These are phyloP conservation scores for Ferrisia virgata DNA, from an alignment of 2,888 invertebrate species.

Conservation along the genomic window DNA sequence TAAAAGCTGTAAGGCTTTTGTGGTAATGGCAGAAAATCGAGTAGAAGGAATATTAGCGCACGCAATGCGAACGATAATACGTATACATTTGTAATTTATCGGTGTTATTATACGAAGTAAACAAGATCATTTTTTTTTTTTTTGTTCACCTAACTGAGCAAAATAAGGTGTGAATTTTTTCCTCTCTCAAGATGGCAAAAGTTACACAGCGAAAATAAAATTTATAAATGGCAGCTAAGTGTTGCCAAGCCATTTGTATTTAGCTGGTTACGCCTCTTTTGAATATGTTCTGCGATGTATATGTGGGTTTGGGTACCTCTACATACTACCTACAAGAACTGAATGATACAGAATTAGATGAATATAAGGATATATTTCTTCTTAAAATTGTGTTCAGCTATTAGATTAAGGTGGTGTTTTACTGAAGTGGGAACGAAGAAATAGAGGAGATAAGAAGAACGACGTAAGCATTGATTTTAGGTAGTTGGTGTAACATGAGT, in stretches of 20 bases:
- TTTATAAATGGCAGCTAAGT: not conserved
- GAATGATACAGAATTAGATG: not conserved
- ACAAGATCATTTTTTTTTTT: not conserved
- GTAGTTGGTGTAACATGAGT: too few species aligned
- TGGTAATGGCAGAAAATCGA: not conserved
- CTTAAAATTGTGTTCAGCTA: not conserved
- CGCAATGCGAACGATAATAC: not conserved
- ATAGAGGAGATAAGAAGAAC: too few species aligned
- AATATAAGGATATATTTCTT: not conserved
- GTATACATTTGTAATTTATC: not conserved
- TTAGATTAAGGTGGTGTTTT: not conserved
- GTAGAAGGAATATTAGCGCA: not conserved
- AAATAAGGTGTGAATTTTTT: not conserved
- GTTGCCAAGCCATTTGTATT: not conserved
- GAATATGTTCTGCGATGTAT: not conserved
- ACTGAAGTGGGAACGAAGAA: too few species aligned
- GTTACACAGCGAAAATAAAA: not conserved
- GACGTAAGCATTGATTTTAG: too few species aligned
- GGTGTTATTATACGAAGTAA: not conserved
- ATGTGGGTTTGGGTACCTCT: not conserved
- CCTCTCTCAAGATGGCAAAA: not conserved
- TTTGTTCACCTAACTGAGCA: not conserved
- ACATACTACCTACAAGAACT: too few species aligned
- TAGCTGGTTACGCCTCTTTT: not conserved
- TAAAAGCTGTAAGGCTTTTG: not conserved